Conservation (phyloP, 1,140 invertebrate species). For the Tetramorium simillimum region DNA sequence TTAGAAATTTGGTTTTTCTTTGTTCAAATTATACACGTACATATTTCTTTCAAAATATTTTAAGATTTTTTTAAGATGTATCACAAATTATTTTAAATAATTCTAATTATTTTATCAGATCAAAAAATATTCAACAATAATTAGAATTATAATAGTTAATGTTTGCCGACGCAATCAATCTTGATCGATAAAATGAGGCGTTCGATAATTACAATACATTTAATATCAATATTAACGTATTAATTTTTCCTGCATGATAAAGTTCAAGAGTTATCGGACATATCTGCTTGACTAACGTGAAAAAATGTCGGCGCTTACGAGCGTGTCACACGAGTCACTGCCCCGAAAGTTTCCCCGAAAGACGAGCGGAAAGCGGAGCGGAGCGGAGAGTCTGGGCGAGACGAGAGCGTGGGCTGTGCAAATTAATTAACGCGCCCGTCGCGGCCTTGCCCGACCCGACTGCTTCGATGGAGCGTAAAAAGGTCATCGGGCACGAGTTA, state of each 20-base stretch:
- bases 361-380: slow-evolving; percentile 22
- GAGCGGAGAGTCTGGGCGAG: slow-evolving; percentile 5
- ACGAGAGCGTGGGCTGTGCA: slow-evolving; percentile 5
- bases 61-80: not conserved
- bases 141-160: not conserved
- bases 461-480: slow-evolving; percentile 62
- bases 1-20: slow-evolving; percentile 52
- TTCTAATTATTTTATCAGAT: not conserved
- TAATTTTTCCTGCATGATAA: not conserved
- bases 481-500: slow-evolving; percentile 69
- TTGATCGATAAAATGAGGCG: not conserved
- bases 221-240: not conserved
- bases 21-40: not conserved
- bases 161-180: not conserved
- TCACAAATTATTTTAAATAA: not conserved
- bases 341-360: slow-evolving; percentile 29
- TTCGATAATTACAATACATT: not conserved
- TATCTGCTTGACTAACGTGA: slow-evolving; percentile 2
- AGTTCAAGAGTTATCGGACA: not conserved
- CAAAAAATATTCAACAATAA: not conserved
- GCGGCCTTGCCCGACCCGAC: slow-evolving; percentile 16
- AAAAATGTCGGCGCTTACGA: slow-evolving; percentile 29
- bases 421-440: slow-evolving; percentile 68
- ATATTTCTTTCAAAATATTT: not conserved
- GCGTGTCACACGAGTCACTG: not conserved